phyloP scores from a whole-genome alignment of 2,113 vertebrate genomes.

The Rutilus rutilus region DNA sequence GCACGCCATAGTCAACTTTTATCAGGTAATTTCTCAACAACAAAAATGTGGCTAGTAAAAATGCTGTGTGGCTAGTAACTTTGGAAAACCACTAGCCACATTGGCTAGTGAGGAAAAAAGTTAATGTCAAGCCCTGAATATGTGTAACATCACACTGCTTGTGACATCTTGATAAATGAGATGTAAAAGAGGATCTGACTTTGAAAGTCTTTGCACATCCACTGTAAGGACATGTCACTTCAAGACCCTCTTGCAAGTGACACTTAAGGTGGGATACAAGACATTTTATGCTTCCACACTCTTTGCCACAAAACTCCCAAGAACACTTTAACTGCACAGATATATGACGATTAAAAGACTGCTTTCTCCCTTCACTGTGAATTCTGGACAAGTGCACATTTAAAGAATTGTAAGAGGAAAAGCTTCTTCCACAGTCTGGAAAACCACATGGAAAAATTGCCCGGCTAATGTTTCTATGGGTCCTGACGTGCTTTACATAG shows the following conservation, averaged over 20 bases:
- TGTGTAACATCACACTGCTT: slow-evolving; percentile 17
- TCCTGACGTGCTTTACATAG: slow-evolving; percentile 20
- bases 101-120: too few relatives aligned
- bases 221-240: slow-evolving; percentile 17
- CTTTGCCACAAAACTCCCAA: slow-evolving; percentile 16
- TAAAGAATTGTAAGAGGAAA: slow-evolving; percentile 37
- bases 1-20: too few relatives aligned
- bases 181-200: slow-evolving; percentile 32
- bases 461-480: slow-evolving; percentile 20
- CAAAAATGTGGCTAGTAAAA: too few relatives aligned
- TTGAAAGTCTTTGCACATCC: slow-evolving; percentile 43
- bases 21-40: too few relatives aligned
- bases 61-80: too few relatives aligned
- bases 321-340: slow-evolving; percentile 34
- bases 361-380: neutral
- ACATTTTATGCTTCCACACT: neutral
- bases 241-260: slow-evolving; percentile 40
- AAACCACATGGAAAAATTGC: slow-evolving; percentile 19
- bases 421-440: slow-evolving; percentile 23
- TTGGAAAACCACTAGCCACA: too few relatives aligned
- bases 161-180: slow-evolving; percentile 38
- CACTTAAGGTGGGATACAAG: slow-evolving; percentile 28
- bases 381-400: slow-evolving; percentile 33
- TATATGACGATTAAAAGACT: neutral
- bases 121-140: too few relatives aligned